Evolutionary conservation across 2,797 vertebrate species (phyloP).

Genomic region (Cynodonichthys magdalenae): DNA sequence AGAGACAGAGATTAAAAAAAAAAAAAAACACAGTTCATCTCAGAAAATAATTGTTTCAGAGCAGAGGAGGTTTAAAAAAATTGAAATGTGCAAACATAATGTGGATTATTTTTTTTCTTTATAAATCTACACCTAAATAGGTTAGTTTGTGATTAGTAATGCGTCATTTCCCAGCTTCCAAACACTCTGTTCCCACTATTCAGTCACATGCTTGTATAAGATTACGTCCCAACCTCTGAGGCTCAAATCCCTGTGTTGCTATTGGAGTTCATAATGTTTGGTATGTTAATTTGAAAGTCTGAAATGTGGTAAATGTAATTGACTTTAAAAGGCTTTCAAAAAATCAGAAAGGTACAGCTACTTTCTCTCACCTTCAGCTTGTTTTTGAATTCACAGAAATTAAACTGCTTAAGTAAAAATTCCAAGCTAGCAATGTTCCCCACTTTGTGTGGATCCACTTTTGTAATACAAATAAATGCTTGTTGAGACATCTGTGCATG

Average conservation of each 20-base stretch:
- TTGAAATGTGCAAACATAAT: conserved; percentile 9
- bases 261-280: conserved; percentile 16
- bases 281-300: conserved; percentile 22
- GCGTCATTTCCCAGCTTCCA: conserved; percentile 53
- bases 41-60: conserved; percentile 49
- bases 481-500: not conserved
- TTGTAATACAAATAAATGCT: too few species aligned
- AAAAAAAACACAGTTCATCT: conserved; percentile 43
- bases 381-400: conserved; percentile 4
- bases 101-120: conserved; percentile 17
- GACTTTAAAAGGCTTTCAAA: conserved; percentile 11
- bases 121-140: conserved; percentile 59
- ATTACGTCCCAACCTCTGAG: conserved; percentile 44
- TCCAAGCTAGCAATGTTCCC: conserved; percentile 1
- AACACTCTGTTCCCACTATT: conserved; percentile 26
- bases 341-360: conserved; percentile 9
- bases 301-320: conserved; percentile 17
- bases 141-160: conserved; percentile 60
- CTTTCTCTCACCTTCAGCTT: conserved; percentile 16
- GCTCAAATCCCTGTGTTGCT: conserved; percentile 30
- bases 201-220: conserved; percentile 48
- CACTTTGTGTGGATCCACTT: not conserved
- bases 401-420: not conserved
- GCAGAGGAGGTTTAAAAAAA: conserved; percentile 48
- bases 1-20: conserved; percentile 2